These are phyloP conservation scores for Crepidodera aurea DNA, from an alignment of 2,888 invertebrate genomes.

Conservation along the genomic window DNA sequence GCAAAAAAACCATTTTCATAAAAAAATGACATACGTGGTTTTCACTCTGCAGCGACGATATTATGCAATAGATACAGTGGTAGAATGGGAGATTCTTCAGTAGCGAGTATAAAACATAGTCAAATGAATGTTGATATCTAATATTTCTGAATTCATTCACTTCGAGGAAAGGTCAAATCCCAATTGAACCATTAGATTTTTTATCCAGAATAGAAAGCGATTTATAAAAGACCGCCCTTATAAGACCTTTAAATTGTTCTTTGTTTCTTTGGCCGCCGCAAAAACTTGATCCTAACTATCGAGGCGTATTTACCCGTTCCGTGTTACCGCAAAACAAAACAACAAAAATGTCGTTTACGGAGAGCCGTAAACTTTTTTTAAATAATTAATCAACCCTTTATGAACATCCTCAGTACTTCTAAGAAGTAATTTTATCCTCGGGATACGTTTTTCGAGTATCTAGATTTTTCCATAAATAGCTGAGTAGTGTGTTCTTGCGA, in stretches of 20 bases:
- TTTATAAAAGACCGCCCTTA: no score
- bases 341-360: not conserved
- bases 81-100: no score
- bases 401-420: constrained; percentile 27
- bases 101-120: no score
- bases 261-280: not conserved
- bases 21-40: no score
- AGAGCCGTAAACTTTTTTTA: constrained; percentile 9
- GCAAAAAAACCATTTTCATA: no score
- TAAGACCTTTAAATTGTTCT: not conserved
- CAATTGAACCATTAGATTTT: no score
- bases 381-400: constrained; percentile 28
- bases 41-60: no score
- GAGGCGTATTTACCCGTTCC: not conserved
- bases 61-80: no score
- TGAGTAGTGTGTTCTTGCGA: constrained; percentile 21
- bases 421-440: constrained; percentile 32
- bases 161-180: no score
- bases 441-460: constrained; percentile 35
- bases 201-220: no score
- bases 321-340: not conserved
- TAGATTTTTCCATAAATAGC: constrained; percentile 33
- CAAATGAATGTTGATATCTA: no score
- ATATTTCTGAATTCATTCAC: no score
- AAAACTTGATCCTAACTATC: not conserved